These are phyloP conservation scores for Tiliacea citrago DNA, from an alignment of 2,888 invertebrate species.

Conservation along the genomic window DNA sequence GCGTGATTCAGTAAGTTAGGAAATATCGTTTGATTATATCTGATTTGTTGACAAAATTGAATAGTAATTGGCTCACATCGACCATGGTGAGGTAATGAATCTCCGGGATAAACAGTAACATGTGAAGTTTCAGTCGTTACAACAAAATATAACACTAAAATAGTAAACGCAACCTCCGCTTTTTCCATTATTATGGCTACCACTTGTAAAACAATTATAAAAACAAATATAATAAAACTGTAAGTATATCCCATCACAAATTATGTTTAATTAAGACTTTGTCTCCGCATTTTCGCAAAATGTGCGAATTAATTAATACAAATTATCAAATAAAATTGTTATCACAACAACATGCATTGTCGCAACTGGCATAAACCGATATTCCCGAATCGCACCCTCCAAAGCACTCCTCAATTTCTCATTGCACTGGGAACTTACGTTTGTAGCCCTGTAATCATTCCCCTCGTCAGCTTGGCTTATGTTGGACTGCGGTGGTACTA, in stretches of 20 bases:
- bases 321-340: conserved; percentile 47
- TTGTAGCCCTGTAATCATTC: too few relatives aligned
- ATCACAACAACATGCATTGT: conserved; percentile 57
- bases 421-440: too few relatives aligned
- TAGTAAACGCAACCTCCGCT: conserved; percentile 75
- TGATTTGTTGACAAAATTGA: conserved; percentile 97
- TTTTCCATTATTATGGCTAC: conserved; percentile 76
- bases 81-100: conserved; percentile 94
- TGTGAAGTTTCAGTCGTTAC: conserved; percentile 81
- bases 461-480: too few relatives aligned
- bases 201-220: conserved; percentile 54
- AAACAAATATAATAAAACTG: conserved; percentile 56
- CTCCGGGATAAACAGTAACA: conserved; percentile 87
- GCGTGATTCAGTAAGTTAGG: conserved; percentile 98
- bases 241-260: conserved; percentile 59
- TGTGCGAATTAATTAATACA: conserved; percentile 32
- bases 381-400: too few relatives aligned
- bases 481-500: too few relatives aligned
- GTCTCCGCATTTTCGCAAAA: conserved; percentile 58
- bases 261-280: conserved; percentile 49
- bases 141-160: conserved; percentile 79
- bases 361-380: too few relatives aligned
- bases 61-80: conserved; percentile 98
- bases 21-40: conserved; percentile 98
- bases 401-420: too few relatives aligned